Evolutionary conservation across 2,113 vertebrate species (phyloP), one percentile per base, ranked within the genome.

Genomic region (Chrysemys picta): DNA sequence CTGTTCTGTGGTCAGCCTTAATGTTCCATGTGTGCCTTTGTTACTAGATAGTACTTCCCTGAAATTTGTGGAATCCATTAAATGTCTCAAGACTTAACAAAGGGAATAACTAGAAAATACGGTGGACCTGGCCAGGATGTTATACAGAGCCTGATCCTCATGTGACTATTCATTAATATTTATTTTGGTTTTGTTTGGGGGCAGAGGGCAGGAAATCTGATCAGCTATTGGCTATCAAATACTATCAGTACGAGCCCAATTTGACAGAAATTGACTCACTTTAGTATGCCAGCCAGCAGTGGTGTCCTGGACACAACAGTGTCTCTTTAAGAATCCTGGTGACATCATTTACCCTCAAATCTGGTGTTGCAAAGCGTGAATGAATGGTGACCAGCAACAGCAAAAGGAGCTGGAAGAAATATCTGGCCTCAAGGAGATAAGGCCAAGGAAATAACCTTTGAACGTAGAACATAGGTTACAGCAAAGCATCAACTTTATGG

Each of bases 281-380:
- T 45, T 25, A 22, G 19, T 42, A 9, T 62, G 11, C 31, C 57
- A 10, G 2, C 3, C 0, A 0, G 16, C 24, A 22, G 54, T 8
- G 76, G 13, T 42, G 42, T 80, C 53, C 27, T 69, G 53, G 76
- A 22, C 2, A 14, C 22, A 50, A 65, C 9, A 5, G 25, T 35
- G 35, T 69, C 49, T 78, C 57, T 65, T 65, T 29, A 24, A 80
- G 57, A 76, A 76, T 45, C 38, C 38, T 25, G 14, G 57, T 87
- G 89, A 31, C 52, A 42, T 17, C 85, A 87, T 24, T 83, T 89
- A 80, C 59, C 87, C 80, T 69, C 75, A 14, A 38, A 19, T 24
- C 56, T 47, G 87, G n/a, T 38, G 27, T 52, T 27, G 38, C 82
- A 1, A 1, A 90, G 92, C 11, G 5, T 56, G 22, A 83, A 72